phyloP scores from a whole-genome alignment of 2,113 vertebrate species.

The Haemorhous mexicanus region DNA sequence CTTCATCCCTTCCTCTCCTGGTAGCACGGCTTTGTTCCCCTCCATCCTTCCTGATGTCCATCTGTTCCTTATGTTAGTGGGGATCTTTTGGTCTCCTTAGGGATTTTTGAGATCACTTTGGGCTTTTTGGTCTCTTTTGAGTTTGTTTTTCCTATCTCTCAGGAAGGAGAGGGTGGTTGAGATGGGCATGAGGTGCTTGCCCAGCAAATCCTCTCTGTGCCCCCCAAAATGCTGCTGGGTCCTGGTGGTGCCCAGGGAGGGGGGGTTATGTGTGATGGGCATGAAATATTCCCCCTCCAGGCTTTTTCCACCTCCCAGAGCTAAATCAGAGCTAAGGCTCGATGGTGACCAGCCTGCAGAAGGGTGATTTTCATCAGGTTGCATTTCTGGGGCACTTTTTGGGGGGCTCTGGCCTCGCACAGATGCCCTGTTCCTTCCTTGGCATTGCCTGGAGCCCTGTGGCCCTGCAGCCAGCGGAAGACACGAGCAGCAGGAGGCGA shows the following conservation, averaged over 20 bases:
- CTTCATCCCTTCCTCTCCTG: slow-evolving; percentile 9
- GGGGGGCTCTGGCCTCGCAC: neutral
- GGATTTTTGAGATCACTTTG: neutral
- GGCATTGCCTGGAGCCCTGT: no score
- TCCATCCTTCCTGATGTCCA: neutral
- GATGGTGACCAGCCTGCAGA: neutral
- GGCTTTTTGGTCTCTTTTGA: neutral
- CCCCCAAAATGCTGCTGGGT: neutral
- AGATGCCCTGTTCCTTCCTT: neutral
- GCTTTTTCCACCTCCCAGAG: neutral
- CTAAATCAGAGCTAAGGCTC: neutral
- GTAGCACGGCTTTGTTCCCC: neutral
- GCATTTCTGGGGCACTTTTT: neutral
- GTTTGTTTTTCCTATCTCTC: neutral
- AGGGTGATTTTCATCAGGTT: neutral
- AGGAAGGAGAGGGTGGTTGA: neutral
- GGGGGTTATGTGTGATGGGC: neutral
- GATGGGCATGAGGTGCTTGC: neutral
- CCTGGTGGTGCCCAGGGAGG: no score
- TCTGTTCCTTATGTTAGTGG: neutral
- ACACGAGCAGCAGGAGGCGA: fast-evolving
- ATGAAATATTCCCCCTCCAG: neutral
- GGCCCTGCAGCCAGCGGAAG: neutral
- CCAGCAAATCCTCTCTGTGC: neutral
- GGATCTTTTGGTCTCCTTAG: neutral